Base-by-base conservation (phyloP, 2,797 vertebrate genomes). In the Notolabrus celidotus region DNA sequence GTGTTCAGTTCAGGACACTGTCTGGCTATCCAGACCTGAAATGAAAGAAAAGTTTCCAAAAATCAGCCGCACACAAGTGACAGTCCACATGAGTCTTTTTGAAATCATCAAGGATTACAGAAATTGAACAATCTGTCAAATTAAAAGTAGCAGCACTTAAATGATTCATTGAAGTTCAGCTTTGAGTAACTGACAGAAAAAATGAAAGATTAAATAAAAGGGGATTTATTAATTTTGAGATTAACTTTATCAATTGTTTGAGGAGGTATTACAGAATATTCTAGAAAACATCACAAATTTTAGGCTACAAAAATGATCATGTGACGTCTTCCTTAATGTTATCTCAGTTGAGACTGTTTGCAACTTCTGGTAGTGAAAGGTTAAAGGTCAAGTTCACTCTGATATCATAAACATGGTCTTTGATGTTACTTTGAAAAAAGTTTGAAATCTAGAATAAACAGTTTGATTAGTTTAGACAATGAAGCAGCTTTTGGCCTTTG, bases 121-220 rank as follows among this genome's bases (percentile, higher is more conserved):
- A 71, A 56, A 78, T 70, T 23, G 5, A 78, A 76, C 76, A 58
- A 59, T 36, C 39, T 17, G 25, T 31, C 59, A 46, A 1, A 3
- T 76, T 41, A 38, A n/a, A 41, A 39, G 45, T 16, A 9, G 23
- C 61, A 25, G 10, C 51, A 49, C 63, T 69, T 67, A 20, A 64
- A 62, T 54, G 1, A 25, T 42, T 75, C 71, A 70, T 27, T 68
- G 31, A 23, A 53, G 41, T 33, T 49, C 53, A 41, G 45, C 19
- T 55, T 34, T 34, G 33, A 67, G 17, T 70, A 65, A 82, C 8
- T 71, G 70, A 14, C 56, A 49, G 60, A 39, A 46, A 31, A 72
- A 69, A 53, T 63, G 29, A 67, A 64, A 36, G 17, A 31, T 33
- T 10, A 19, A 16, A 51, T 20, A 27, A 41, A 17, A 47, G 19